These are phyloP conservation scores for Arctia plantaginis DNA, from an alignment of 2,888 invertebrate species.

Conservation along the genomic window DNA sequence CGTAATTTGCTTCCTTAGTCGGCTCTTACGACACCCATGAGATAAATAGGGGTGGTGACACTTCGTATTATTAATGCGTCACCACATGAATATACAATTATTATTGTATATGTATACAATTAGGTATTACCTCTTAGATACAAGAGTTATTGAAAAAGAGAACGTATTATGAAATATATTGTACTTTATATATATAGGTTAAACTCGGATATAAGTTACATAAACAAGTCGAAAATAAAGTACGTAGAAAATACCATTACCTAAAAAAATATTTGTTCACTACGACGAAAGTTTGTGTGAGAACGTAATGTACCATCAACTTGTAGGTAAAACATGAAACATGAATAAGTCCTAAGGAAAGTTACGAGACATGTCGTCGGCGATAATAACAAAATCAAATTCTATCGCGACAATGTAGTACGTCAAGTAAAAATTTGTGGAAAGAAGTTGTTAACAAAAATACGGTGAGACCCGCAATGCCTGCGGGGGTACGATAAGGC, in stretches of 20 bases:
- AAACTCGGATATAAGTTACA: not conserved
- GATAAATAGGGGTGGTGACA: no score
- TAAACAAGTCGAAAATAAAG: not conserved
- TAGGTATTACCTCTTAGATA: no score
- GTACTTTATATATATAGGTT: not conserved
- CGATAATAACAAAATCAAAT: conserved; percentile 72
- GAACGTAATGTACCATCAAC: conserved; percentile 1
- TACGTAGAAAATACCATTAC: conserved; percentile 17
- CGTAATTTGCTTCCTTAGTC: no score
- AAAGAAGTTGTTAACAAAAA: conserved; percentile 86
- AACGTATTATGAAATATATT: not conserved
- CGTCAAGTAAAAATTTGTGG: conserved; percentile 74
- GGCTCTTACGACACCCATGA: no score
- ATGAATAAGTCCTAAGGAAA: conserved; percentile 38
- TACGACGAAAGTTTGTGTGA: conserved; percentile 8
- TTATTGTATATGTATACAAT: no score
- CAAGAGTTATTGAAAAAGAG: not conserved
- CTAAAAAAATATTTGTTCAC: conserved; percentile 13
- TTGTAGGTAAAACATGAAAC: conserved; percentile 31
- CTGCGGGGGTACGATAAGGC: conserved; percentile 80
- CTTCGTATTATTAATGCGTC: no score
- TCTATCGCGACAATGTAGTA: conserved; percentile 65
- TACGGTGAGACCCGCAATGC: conserved; percentile 70
- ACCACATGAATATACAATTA: no score
- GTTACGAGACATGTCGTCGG: conserved; percentile 33